These are phyloP conservation scores for Neosilurus mollespiculum DNA, from an alignment of 2,797 vertebrate genomes.

Conservation along the genomic window DNA sequence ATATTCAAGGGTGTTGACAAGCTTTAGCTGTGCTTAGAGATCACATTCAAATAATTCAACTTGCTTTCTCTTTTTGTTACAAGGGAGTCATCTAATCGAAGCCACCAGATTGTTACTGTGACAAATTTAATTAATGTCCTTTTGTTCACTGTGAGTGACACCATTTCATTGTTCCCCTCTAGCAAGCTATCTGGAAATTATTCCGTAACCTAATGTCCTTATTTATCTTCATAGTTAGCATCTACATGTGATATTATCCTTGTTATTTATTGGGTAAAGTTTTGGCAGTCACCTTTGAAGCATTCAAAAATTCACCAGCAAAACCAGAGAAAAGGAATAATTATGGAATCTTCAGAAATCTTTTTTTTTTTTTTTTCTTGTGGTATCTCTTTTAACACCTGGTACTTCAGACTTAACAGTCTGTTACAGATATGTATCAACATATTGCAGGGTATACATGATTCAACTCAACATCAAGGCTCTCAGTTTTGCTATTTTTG, in stretches of 20 bases:
- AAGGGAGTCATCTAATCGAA: slow-evolving; percentile 71
- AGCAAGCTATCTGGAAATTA: slow-evolving; percentile 71
- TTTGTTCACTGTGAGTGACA: slow-evolving; percentile 74
- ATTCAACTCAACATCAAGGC: not conserved
- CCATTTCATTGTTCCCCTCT: slow-evolving; percentile 71
- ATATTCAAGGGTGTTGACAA: slow-evolving; percentile 57
- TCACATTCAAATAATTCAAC: slow-evolving; percentile 66
- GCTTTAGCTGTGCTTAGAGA: slow-evolving; percentile 56
- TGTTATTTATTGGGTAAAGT: slow-evolving; percentile 44
- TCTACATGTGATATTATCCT: slow-evolving; percentile 60
- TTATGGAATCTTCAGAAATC: slow-evolving; percentile 40
- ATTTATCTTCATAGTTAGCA: slow-evolving; percentile 63
- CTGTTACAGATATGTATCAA: not conserved
- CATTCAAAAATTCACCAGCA: slow-evolving; percentile 29
- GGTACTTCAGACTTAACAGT: slow-evolving; percentile 1
- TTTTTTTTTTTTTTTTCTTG: slow-evolving; percentile 9
- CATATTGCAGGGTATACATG: not conserved
- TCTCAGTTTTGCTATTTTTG: not conserved
- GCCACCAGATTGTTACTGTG: slow-evolving; percentile 69
- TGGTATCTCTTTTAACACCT: slow-evolving; percentile 24
- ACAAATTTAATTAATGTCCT: slow-evolving; percentile 78
- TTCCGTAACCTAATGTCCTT: slow-evolving; percentile 71
- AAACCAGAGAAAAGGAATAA: slow-evolving; percentile 29
- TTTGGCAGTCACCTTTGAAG: slow-evolving; percentile 31
- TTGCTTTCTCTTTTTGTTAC: slow-evolving; percentile 63